phyloP scores from a whole-genome alignment of 1,140 invertebrate species.

The Coptotermes formosanus region DNA sequence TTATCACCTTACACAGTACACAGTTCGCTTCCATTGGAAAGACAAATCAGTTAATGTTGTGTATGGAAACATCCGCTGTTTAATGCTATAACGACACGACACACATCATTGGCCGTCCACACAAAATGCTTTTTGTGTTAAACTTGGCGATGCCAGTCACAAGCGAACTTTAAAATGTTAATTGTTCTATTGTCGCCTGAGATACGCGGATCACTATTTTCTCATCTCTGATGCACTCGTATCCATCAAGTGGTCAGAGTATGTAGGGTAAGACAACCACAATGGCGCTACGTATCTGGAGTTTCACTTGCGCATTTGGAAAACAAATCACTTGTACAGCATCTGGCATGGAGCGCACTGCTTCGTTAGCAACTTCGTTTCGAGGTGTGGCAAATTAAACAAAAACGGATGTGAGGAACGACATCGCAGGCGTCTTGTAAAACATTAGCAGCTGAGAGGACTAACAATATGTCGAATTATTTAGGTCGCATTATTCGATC shows the following conservation, averaged over 20 bases:
- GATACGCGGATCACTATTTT: background rate
- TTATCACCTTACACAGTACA: too few relatives aligned
- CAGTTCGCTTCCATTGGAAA: too few relatives aligned
- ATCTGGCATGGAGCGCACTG: background rate
- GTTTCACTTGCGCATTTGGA: background rate
- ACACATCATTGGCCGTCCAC: too few relatives aligned
- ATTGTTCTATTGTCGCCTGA: background rate
- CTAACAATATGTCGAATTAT: background rate
- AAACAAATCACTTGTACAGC: background rate
- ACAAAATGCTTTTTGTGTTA: too few relatives aligned
- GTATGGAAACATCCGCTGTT: too few relatives aligned
- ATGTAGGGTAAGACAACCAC: background rate
- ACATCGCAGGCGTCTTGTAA: background rate
- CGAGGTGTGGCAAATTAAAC: background rate
- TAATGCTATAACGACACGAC: too few relatives aligned
- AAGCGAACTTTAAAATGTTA: too few relatives aligned
- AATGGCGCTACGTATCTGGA: background rate
- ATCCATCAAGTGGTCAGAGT: background rate
- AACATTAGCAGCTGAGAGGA: background rate
- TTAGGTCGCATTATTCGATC: background rate
- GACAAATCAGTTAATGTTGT: too few relatives aligned
- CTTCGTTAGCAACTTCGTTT: background rate
- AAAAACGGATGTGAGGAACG: background rate
- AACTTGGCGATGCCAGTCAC: too few relatives aligned
- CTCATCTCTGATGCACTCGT: background rate